phyloP scores from a whole-genome alignment of 2,113 vertebrate species.

The Fulmarus glacialis region DNA sequence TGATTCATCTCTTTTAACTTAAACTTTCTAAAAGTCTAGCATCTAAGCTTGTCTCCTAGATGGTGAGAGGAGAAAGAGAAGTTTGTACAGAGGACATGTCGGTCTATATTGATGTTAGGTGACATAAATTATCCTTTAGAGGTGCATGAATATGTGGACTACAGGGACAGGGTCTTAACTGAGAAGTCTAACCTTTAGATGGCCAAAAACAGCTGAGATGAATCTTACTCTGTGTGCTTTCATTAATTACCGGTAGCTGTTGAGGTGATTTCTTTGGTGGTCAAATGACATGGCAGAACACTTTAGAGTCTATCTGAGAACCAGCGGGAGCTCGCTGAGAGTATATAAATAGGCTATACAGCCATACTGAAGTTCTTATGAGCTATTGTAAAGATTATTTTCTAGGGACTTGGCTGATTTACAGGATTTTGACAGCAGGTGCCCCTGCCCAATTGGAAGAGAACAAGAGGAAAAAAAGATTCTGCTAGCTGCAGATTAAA shows the following conservation, averaged over 20 bases:
- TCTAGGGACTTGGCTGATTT: slow-evolving; percentile 10
- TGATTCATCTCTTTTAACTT: background rate
- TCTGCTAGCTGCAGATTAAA: slow-evolving; percentile 33
- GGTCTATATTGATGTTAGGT: background rate
- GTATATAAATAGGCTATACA: background rate
- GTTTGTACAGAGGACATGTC: background rate
- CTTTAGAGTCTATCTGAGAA: slow-evolving; percentile 10
- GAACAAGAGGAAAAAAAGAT: slow-evolving; percentile 31
- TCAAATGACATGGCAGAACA: slow-evolving; percentile 11
- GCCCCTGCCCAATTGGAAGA: background rate
- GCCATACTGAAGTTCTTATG: background rate
- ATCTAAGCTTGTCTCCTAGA: background rate
- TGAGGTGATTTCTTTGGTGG: background rate
- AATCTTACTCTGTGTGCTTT: slow-evolving; percentile 2
- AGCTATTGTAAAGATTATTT: slow-evolving; percentile 27
- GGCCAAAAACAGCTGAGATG: background rate
- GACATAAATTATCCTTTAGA: background rate
- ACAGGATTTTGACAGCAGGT: slow-evolving; percentile 28
- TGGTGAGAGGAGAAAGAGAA: background rate
- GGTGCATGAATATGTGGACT: background rate
- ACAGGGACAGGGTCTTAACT: background rate
- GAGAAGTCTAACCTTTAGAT: background rate
- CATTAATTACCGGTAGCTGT: background rate
- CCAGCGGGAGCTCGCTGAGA: background rate
- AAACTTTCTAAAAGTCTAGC: background rate